Percentiles rank a stretch among this genome's conserved stretches.
These are phyloP conservation scores for Mungos mungo DNA, from an alignment of 2,113 vertebrate genomes.

Conservation along the genomic window DNA sequence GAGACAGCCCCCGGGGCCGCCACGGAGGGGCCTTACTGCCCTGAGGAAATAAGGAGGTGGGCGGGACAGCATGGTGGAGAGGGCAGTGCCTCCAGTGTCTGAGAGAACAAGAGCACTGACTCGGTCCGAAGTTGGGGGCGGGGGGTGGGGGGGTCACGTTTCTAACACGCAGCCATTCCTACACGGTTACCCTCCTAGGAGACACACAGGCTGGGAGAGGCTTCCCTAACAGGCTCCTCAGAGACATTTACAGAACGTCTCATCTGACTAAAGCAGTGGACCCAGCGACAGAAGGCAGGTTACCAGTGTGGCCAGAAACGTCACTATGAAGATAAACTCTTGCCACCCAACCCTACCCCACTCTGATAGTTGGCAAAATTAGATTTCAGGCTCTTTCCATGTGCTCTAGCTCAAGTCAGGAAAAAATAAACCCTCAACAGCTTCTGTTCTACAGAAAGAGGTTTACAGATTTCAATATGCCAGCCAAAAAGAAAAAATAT, in stretches of 20 bases:
- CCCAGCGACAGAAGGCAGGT: not conserved
- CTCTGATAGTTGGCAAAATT: conserved; percentile 36
- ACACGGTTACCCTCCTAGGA: not conserved
- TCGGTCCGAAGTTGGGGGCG: too few species aligned
- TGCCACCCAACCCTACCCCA: not conserved
- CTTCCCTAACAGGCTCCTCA: not conserved
- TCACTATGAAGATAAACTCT: not conserved
- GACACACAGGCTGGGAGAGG: not conserved
- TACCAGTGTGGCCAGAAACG: not conserved
- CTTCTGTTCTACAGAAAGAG: conserved; percentile 65
- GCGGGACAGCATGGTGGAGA: not conserved
- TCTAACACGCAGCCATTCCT: not conserved
- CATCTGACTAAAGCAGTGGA: not conserved
- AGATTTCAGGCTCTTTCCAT: conserved; percentile 21
- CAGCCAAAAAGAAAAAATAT: conserved; percentile 53
- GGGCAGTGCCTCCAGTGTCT: not conserved
- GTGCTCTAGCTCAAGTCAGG: conserved; percentile 47
- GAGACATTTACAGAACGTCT: not conserved
- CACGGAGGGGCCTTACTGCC: not conserved
- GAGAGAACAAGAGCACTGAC: not conserved
- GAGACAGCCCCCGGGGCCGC: not conserved
- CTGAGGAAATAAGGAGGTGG: not conserved
- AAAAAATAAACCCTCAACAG: conserved; percentile 67
- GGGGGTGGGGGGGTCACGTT: not conserved
- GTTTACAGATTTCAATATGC: conserved; percentile 55